Conservation (phyloP, 2,113 vertebrate genomes). For the Trematomus loennbergii region DNA sequence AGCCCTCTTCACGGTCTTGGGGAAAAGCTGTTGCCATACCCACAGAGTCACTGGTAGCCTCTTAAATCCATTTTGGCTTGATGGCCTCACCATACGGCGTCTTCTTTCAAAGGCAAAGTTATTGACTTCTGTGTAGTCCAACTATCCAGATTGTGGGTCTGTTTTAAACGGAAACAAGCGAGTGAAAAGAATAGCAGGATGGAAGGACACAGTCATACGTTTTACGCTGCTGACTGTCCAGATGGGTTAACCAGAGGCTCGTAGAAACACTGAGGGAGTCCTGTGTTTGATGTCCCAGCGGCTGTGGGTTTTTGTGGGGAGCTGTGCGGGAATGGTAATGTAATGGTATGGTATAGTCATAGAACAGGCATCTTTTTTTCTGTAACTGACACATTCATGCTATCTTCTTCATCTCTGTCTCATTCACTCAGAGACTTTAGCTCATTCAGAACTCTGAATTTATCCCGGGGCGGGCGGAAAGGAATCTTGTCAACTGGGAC, state of each 20-base stretch:
- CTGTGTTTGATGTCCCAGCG: constrained; percentile 51
- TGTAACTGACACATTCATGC: constrained; percentile 16
- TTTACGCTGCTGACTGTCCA: constrained; percentile 30
- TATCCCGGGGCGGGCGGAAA: constrained; percentile 11
- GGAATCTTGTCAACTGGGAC: constrained; percentile 42
- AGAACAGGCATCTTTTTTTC: constrained; percentile 37
- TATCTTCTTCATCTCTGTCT: constrained; percentile 23
- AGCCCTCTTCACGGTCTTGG: constrained; percentile 23
- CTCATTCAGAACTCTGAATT: constrained; percentile 52
- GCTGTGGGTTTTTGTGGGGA: constrained; percentile 30
- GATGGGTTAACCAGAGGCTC: constrained; percentile 62
- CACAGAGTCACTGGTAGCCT: constrained; percentile 30
- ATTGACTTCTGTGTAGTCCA: constrained; percentile 22
- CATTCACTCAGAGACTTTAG: constrained; percentile 5
- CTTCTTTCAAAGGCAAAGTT: constrained; percentile 21
- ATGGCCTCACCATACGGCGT: constrained; percentile 50
- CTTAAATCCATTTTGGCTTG: constrained; percentile 39
- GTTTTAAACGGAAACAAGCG: constrained; percentile 23
- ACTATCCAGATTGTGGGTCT: constrained; percentile 20
- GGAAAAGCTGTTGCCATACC: constrained; percentile 25
- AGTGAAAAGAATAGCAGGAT: constrained; percentile 23
- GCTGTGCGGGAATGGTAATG: constrained; percentile 53
- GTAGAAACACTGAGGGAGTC: constrained; percentile 19
- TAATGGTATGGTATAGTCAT: constrained; percentile 33
- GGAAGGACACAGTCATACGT: constrained; percentile 12